Percentiles rank a stretch among this genome's conserved stretches.
These are phyloP conservation scores for Chrysomallon squamiferum DNA, from an alignment of 1,140 invertebrate species.

Conservation along the genomic window DNA sequence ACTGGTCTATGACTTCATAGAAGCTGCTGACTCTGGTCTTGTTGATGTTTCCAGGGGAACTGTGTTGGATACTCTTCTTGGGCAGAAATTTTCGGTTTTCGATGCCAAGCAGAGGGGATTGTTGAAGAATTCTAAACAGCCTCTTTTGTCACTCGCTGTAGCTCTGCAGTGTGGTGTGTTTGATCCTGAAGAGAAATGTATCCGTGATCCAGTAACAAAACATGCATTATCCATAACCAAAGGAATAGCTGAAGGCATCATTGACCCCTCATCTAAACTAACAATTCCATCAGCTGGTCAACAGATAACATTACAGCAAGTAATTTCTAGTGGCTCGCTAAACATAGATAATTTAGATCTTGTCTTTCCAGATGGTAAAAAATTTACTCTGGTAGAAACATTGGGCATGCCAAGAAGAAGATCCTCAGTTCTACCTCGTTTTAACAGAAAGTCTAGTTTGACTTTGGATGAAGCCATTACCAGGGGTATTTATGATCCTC, in stretches of 20 bases:
- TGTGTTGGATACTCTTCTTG: conserved; percentile 79
- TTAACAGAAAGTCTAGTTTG: conserved; percentile 58
- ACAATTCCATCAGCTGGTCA: conserved; percentile 41
- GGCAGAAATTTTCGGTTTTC: conserved; percentile 74
- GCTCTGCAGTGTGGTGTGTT: conserved; percentile 69
- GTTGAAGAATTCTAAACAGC: conserved; percentile 25
- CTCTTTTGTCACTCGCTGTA: conserved; percentile 26
- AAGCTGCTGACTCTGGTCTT: conserved; percentile 80
- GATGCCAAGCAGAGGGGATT: conserved; percentile 79
- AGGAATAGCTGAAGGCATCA: conserved; percentile 34
- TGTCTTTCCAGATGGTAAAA: conserved; percentile 21
- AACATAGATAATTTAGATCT: conserved; percentile 71
- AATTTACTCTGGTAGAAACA: conserved; percentile 18
- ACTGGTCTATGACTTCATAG: conserved; percentile 65
- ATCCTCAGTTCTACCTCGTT: conserved; percentile 13
- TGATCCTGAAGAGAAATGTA: conserved; percentile 69
- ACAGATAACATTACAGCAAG: conserved; percentile 72
- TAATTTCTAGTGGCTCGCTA: conserved; percentile 76
- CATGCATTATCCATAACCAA: conserved; percentile 25
- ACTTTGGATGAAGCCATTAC: conserved; percentile 84
- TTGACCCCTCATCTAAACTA: conserved; percentile 25
- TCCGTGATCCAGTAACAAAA: conserved; percentile 25
- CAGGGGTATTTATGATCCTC: conserved; percentile 82
- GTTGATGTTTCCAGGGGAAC: conserved; percentile 80
- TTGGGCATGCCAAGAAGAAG: conserved; percentile 14